Evolutionary conservation across 2,888 invertebrate genomes (phyloP).

Genomic region (Cybosia mesomella): DNA sequence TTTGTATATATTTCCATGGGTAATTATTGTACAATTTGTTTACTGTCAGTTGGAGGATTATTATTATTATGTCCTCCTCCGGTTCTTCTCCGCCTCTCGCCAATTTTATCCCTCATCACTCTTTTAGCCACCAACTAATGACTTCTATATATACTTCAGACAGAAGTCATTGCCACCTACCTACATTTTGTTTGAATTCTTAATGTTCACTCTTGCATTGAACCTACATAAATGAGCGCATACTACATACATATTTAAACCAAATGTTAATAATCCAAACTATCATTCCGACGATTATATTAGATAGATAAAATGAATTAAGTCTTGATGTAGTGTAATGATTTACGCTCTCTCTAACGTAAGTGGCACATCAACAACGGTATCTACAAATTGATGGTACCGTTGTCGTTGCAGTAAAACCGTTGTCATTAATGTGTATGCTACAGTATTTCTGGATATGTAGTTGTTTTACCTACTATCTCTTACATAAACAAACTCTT

Average conservation of each 20-base stretch:
- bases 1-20: too few relatives aligned
- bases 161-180: too few relatives aligned
- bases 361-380: slow-evolving; percentile 10
- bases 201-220: background rate
- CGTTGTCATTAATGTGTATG: background rate
- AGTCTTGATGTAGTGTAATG: slow-evolving; percentile 4
- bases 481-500: background rate
- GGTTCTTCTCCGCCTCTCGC: too few relatives aligned
- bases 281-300: background rate
- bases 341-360: slow-evolving; percentile 12
- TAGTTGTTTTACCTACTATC: background rate
- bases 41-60: too few relatives aligned
- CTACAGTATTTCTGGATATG: background rate
- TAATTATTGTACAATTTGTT: too few relatives aligned
- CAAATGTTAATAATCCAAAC: background rate
- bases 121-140: too few relatives aligned
- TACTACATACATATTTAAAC: background rate
- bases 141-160: too few relatives aligned
- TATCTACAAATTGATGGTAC: slow-evolving; percentile 9
- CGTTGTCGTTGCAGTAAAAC: slow-evolving; percentile 2
- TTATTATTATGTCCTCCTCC: too few relatives aligned
- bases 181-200: background rate
- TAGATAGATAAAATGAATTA: background rate
- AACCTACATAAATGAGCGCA: background rate
- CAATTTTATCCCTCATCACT: too few relatives aligned